Conservation (phyloP, 1,140 invertebrate genomes). For the Linepithema humile region DNA sequence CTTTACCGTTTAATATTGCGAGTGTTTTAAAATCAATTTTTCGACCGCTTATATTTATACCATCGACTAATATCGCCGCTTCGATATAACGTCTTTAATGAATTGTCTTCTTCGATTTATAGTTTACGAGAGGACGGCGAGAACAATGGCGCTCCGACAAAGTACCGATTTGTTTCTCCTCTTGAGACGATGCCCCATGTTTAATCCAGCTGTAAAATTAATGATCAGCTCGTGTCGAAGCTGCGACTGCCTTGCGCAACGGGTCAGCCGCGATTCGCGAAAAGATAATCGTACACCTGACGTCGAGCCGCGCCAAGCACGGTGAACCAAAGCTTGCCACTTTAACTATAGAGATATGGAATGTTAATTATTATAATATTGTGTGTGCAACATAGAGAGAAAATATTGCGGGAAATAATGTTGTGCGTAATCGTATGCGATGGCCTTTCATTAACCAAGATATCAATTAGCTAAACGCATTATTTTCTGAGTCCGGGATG, state of each 20-base stretch:
- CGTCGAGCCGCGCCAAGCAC: background rate
- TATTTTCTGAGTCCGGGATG: too few relatives aligned
- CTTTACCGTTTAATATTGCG: too few relatives aligned
- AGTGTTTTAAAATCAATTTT: too few relatives aligned
- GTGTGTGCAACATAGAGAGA: background rate
- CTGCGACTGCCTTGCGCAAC: conserved; percentile 46
- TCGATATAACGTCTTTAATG: background rate
- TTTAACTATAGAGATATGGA: background rate
- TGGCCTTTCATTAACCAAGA: background rate
- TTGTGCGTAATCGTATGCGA: background rate
- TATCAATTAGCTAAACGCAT: background rate
- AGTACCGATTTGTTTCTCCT: conserved; percentile 52
- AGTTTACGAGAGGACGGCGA: conserved; percentile 37
- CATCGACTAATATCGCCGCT: background rate
- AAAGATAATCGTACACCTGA: conserved; percentile 50
- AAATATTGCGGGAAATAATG: background rate
- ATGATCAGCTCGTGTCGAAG: conserved; percentile 54
- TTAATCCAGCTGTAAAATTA: conserved; percentile 51
- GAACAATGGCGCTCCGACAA: conserved; percentile 41
- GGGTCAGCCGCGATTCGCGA: conserved; percentile 33
- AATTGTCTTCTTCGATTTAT: conserved; percentile 6
- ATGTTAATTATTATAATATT: conserved; percentile 37
- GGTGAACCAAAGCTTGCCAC: background rate
- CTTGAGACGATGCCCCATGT: conserved; percentile 23
- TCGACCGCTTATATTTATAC: conserved; percentile 4